Evolutionary conservation across 2,113 vertebrate species (phyloP).

Genomic region (Scomber colias): DNA sequence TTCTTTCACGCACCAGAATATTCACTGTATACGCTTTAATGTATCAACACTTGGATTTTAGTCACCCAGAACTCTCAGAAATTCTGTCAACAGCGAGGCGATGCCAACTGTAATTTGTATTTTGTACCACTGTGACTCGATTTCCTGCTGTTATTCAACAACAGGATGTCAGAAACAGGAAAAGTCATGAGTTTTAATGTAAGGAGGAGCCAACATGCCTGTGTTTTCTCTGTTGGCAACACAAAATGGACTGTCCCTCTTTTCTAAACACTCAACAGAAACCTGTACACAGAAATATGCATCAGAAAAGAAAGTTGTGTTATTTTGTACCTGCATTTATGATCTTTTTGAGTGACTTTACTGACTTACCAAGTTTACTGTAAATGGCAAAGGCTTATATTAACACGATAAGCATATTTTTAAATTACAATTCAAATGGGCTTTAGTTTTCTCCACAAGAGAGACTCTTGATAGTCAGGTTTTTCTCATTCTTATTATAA

Average conservation of each 20-base stretch:
- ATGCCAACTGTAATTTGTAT: neutral
- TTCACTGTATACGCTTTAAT: neutral
- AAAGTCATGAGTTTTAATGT: constrained; percentile 6
- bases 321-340: too few species aligned
- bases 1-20: neutral
- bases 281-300: too few species aligned
- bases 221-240: neutral
- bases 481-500: neutral
- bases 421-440: too few species aligned
- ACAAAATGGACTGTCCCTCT: neutral
- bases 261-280: neutral
- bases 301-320: too few species aligned
- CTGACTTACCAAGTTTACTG: neutral
- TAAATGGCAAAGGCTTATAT: neutral
- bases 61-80: neutral
- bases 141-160: constrained; percentile 25
- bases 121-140: constrained; percentile 8
- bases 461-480: neutral
- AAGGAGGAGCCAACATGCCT: neutral
- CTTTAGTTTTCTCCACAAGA: neutral
- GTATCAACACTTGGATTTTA: neutral
- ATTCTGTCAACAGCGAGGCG: neutral
- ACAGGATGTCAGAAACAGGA: constrained; percentile 58
- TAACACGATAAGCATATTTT: too few species aligned
- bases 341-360: too few species aligned